phyloP scores from a whole-genome alignment of 2,113 vertebrate genomes.

The Amia ocellicauda region DNA sequence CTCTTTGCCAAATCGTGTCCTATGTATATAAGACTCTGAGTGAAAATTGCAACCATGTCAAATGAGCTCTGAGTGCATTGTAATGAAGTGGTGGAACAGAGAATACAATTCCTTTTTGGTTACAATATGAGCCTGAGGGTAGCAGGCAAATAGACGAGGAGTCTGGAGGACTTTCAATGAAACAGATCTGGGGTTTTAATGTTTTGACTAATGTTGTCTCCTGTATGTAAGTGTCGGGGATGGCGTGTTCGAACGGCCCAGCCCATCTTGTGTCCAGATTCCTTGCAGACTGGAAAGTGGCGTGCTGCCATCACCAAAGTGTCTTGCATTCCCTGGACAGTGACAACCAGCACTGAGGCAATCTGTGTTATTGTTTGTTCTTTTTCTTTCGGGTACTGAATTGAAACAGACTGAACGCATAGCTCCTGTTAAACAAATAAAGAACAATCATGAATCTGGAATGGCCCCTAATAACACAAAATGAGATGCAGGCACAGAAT shows the following conservation, averaged over 20 bases:
- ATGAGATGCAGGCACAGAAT: not conserved
- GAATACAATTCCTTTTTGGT: conserved; percentile 9
- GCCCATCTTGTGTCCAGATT: conserved; percentile 57
- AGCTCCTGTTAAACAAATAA: conserved; percentile 16
- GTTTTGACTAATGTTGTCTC: conserved; percentile 45
- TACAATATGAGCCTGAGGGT: not conserved
- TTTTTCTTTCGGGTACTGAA: conserved; percentile 30
- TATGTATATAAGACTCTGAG: not conserved
- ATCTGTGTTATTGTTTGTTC: conserved; percentile 23
- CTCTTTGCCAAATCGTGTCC: not conserved
- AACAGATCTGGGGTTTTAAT: conserved; percentile 12
- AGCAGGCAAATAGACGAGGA: conserved; percentile 20
- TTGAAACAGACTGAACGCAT: conserved; percentile 27
- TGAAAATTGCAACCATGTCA: not conserved
- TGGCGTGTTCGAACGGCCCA: conserved; percentile 46
- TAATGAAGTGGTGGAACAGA: not conserved
- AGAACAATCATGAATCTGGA: not conserved
- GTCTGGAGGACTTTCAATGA: conserved; percentile 13
- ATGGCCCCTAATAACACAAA: not conserved
- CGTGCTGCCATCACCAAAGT: conserved; percentile 48
- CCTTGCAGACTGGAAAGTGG: conserved; percentile 59
- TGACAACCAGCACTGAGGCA: conserved; percentile 48
- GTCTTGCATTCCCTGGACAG: conserved; percentile 55
- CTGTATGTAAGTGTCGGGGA: conserved; percentile 30
- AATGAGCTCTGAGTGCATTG: not conserved